These are phyloP conservation scores for Butorides virescens DNA, from an alignment of 2,113 vertebrate genomes.

Conservation along the genomic window DNA sequence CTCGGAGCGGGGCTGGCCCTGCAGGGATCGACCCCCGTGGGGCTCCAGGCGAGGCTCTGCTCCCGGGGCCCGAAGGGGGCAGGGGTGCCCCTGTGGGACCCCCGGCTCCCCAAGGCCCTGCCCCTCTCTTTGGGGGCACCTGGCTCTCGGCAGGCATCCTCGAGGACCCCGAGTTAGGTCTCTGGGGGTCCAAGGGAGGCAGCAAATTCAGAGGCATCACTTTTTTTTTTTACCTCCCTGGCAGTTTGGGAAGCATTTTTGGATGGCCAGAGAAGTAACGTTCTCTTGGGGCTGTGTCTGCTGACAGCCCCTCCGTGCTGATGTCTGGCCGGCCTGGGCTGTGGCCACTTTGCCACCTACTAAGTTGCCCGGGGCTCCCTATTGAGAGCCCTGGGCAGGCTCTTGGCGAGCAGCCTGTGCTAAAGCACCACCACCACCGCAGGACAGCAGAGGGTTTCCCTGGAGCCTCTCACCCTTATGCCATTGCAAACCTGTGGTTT, in stretches of 20 bases:
- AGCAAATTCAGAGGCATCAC: rapidly evolving
- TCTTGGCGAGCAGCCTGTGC: rapidly evolving
- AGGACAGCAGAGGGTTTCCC: neutral
- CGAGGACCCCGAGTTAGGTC: rapidly evolving
- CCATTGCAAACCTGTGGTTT: rapidly evolving
- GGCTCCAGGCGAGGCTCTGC: neutral
- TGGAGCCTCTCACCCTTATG: rapidly evolving
- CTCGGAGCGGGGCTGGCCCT: neutral
- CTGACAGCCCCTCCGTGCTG: neutral
- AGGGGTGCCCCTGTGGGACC: neutral
- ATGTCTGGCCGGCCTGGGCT: neutral
- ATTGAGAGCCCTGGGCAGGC: neutral
- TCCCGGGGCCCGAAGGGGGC: neutral
- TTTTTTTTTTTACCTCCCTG: too few relatives aligned
- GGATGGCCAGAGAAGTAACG: rapidly evolving
- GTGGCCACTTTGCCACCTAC: neutral
- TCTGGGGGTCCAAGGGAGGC: neutral
- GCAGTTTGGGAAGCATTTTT: rapidly evolving
- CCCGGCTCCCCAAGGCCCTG: neutral
- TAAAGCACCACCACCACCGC: neutral
- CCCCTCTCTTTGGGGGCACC: neutral
- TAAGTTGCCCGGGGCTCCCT: neutral
- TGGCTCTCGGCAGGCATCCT: rapidly evolving
- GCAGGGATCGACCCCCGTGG: neutral
- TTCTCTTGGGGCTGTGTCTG: neutral